Base-by-base conservation (phyloP, 1,140 invertebrate species). In the Leptinotarsa undecemlineata region DNA sequence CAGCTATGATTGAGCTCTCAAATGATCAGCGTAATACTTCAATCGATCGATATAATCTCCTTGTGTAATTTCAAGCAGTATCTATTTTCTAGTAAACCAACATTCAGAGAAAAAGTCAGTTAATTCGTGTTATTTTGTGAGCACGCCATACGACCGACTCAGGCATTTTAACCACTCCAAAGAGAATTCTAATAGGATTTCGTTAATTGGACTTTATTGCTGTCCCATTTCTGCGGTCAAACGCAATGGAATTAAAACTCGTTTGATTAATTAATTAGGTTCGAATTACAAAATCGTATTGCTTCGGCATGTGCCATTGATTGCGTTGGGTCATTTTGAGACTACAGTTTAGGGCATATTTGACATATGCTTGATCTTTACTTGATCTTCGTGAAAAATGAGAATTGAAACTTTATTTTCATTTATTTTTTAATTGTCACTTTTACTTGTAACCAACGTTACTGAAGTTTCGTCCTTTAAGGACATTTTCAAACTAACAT, bases 241-340 rank as follows among this genome's bases (percentile, higher is more conserved):
- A 75, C 69, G 68, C 74, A 75, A 67, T 75, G 48, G 68, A 75
- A 75, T 71, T 75, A 75, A 71, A 75, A 71, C 51, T 75, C 42
- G 61, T 71, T 75, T 72, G 74, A 75, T 75, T 75, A 75, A 75
- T 75, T 75, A 71, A 75, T 75, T 75, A 71, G 61, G 74, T 75
- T 71, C 60, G 74, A 71, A 71, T 48, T 68, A 48, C 11, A 48
- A 70, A 72, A 75, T 67, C 15, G 48, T 62, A 72, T 74, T 74
- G 60, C 73, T 33, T 42, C 33, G 33, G 8, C 33, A 42, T 42
- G 33, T 42, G 33, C 8, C 2, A 42, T 42, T 42, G 33, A 11
- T 42, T 42, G 33, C 11, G 11, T 42, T 42, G 3, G 2, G 8
- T 42, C 8, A 11, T 11, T 42, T 11, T 42, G 33, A 42, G 33